These are phyloP conservation scores for Craniophora ligustri DNA, from an alignment of 2,888 invertebrate genomes.

Conservation along the genomic window DNA sequence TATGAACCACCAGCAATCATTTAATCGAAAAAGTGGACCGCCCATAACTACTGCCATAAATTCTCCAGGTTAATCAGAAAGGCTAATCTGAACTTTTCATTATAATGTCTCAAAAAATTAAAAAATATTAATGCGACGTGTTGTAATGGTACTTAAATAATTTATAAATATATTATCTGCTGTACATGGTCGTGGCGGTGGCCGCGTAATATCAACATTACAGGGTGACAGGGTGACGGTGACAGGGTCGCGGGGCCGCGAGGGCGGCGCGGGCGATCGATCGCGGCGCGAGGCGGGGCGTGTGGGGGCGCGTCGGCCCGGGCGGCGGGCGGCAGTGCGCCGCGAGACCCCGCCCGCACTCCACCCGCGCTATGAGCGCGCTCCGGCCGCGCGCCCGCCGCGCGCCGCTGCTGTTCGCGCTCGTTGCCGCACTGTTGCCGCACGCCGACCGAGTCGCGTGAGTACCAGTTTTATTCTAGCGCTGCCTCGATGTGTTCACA, in stretches of 20 bases:
- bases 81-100: too few relatives aligned
- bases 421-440: conserved; percentile 65
- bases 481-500: conserved; percentile 3
- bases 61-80: too few relatives aligned
- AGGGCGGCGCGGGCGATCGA: conserved; percentile 13
- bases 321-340: conserved; percentile 51
- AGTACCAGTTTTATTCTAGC: conserved; percentile 42
- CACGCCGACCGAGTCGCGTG: conserved; percentile 69
- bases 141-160: too few relatives aligned
- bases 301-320: conserved; percentile 1
- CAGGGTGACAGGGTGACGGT: conserved; percentile 5
- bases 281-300: conserved; percentile 23
- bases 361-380: conserved; percentile 60
- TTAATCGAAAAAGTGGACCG: too few relatives aligned
- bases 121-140: too few relatives aligned
- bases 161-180: too few relatives aligned
- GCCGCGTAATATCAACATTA: too few relatives aligned
- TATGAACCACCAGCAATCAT: too few relatives aligned
- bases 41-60: too few relatives aligned
- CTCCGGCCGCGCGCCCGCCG: conserved; percentile 59
- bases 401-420: conserved; percentile 66
- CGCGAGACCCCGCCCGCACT: conserved; percentile 46
- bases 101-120: too few relatives aligned
- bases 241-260: conserved; percentile 10
- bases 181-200: too few relatives aligned